Evolutionary conservation across 2,888 invertebrate genomes (phyloP).

Genomic region (Tetramorium bicarinatum): DNA sequence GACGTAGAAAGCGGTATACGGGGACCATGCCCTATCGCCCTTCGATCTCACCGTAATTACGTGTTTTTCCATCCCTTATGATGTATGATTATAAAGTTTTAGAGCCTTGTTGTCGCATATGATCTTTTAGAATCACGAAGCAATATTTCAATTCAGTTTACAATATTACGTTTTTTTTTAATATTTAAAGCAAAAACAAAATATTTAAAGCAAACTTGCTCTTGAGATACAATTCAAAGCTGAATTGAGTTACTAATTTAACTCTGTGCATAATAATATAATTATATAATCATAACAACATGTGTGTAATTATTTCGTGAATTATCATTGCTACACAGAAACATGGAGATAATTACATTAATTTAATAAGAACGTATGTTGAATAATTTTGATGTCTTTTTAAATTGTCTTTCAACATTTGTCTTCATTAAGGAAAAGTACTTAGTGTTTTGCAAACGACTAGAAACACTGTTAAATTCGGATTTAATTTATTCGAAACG

Average conservation of each 20-base stretch:
- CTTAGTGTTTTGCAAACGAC: not conserved
- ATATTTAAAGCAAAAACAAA: not conserved
- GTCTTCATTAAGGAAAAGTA: not conserved
- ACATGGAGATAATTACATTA: slow-evolving; percentile 5
- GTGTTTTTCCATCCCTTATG: slow-evolving; percentile 16
- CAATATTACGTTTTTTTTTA: not conserved
- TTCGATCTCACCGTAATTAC: not conserved
- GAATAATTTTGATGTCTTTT: not conserved
- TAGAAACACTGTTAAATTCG: not conserved
- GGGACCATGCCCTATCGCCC: not conserved
- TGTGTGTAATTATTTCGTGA: not conserved
- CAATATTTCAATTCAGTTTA: not conserved
- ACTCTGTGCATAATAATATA: not conserved
- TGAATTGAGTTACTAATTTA: slow-evolving; percentile 6
- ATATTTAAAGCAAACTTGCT: not conserved
- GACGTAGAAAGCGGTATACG: not conserved
- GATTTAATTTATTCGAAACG: slow-evolving; percentile 30
- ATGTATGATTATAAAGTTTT: not conserved
- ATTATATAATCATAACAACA: slow-evolving; percentile 6
- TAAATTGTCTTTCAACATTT: not conserved
- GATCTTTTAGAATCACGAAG: not conserved
- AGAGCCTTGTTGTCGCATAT: not conserved
- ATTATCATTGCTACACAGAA: not conserved
- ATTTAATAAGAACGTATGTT: not conserved
- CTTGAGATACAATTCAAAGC: not conserved